Evolutionary conservation across 1,140 invertebrate genomes (phyloP), one percentile per base, ranked within the genome.

Genomic region (Drosophila tropicalis): DNA sequence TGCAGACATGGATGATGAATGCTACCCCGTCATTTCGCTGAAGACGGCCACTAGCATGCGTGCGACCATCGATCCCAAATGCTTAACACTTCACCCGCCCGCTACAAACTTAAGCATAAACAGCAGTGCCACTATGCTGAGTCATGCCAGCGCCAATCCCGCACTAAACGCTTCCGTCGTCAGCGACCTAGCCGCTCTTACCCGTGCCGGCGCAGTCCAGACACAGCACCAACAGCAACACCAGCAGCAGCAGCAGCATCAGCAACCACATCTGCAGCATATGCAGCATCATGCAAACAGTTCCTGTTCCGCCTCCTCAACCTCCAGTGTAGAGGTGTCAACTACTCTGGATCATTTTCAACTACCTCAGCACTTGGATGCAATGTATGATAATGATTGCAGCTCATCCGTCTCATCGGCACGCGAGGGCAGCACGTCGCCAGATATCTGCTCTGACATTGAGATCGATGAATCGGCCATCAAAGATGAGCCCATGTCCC

Each of bases 1-100:
- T 32, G 1, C 92, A 96, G 96, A 97, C 82, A 96, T 97, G 95
- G 96, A 97, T 90, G 95, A 96, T 68, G 96, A 97, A 87, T 96
- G 95, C 91, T 96, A 95, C 90, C 95, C 95, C 36, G 94, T 94
- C 12, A 96, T 96, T 78, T 95, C 95, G 47, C 93, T 95, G 91
- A 95, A 94, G 62, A 94, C 93, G 57, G 94, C 81, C 34, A 90
- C 84, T 51, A 89, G 72, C 92, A 85, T 85, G 60, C 41, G 77
- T 57, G 79, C 92, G 40, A 87, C 80, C 61, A 80, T 91, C 61
- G 87, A 91, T 76, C 90, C 90, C 40, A 91, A 90, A 76, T 85
- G 81, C 76, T 75, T 90, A 7, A 89, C 76, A 66, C 76, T 90
- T 17, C 80, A 89, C 67, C 68, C 77, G 71, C 82, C 87, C 67